Conservation (phyloP, 2,113 vertebrate genomes). For the Chamaetylas fuelleborni region DNA sequence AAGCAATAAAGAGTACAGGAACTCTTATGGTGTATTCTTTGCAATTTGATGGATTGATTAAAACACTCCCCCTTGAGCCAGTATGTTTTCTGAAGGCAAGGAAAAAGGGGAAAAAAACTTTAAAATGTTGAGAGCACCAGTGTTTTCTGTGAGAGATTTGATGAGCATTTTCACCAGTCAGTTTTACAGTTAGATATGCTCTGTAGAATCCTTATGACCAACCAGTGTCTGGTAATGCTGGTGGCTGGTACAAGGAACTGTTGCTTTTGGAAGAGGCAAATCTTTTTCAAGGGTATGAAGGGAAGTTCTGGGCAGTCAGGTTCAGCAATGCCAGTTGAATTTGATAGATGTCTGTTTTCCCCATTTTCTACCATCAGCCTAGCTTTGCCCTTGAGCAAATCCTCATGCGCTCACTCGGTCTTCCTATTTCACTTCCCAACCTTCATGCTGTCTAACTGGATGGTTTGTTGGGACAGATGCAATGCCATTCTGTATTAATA, state of each 20-base stretch:
- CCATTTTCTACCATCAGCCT: neutral
- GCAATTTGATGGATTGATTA: neutral
- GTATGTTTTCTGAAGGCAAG: neutral
- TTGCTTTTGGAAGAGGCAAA: neutral
- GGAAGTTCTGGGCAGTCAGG: neutral
- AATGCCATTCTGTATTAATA: neutral
- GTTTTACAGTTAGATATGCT: neutral
- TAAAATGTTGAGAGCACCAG: accelerated
- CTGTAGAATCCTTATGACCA: neutral
- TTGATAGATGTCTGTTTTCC: neutral
- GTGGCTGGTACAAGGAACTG: neutral
- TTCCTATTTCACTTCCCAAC: neutral
- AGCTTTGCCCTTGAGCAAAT: neutral
- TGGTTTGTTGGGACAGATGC: neutral
- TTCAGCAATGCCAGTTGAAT: neutral
- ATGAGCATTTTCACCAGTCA: neutral
- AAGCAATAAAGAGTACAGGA: neutral
- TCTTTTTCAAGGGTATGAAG: neutral
- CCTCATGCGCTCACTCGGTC: neutral
- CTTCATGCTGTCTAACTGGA: neutral
- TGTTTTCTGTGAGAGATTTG: neutral
- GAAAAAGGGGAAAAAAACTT: neutral
- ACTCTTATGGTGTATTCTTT: neutral
- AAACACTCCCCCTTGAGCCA: neutral
- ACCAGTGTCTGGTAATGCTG: neutral